Base-by-base conservation (phyloP, 2,113 vertebrate species). In the Excalfactoria chinensis region DNA sequence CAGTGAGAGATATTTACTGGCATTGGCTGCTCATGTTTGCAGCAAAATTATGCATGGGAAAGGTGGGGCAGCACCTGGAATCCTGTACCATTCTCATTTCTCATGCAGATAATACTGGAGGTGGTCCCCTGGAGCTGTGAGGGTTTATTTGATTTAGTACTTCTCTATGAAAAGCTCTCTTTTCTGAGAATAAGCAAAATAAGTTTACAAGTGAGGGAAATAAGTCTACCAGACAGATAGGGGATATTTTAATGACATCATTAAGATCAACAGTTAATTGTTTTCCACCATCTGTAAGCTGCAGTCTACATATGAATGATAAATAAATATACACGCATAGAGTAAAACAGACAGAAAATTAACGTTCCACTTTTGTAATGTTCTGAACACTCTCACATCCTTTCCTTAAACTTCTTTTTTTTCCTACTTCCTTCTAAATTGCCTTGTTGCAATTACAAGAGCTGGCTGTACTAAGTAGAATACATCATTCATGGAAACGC, bases 1-100 rank as follows among this genome's bases (percentile, higher is more conserved):
- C 84, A 62, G 67, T 22, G 63, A 83, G 44, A 63, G 89, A 37
- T 34, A 66, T 66, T 90, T 86, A 56, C 75, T 96, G 93, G 86
- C 71, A 56, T 66, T 32, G 67, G 14, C 75, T 30, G 67, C 53
- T 87, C 3, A 3, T 18, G 40, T 46, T 53, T 34, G 81, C 81
- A 67, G 89, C 70, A 60, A 72, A 76, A 80, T 67, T 59, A 6
- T 73, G 62, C 19, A 32, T 63, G 85, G 89, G 84, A 89, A 93
- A 73, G 75, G 77, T 70, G 80, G 48, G 40, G 34, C 69, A 40
- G 60, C 89, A 67, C 44, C 55, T 32, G 69, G 70, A 75, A 76
- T 51, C 11, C 1, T 53, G 37, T 13, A 37, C 74, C 41, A 82
- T 66, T 59, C 49, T 53, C 15, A 13, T 60, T 87, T 67, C 35